phyloP scores from a whole-genome alignment of 2,888 invertebrate species.

The Crossocerus cetratus region DNA sequence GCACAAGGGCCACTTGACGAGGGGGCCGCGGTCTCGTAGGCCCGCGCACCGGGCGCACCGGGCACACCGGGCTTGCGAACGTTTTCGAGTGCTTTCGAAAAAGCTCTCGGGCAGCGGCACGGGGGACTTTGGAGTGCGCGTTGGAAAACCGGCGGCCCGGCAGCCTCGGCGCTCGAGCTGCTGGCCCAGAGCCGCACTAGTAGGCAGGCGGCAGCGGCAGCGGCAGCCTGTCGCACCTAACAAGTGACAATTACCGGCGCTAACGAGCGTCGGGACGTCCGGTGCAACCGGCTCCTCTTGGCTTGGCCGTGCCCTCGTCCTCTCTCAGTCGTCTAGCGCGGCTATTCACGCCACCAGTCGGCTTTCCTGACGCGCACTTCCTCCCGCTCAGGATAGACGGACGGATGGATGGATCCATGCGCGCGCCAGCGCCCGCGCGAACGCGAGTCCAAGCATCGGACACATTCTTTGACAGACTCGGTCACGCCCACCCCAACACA shows the following conservation, averaged over 20 bases:
- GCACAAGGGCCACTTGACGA: neutral
- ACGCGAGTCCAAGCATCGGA: too few relatives aligned
- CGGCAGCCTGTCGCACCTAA: slow-evolving; percentile 59
- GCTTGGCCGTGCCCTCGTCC: slow-evolving; percentile 7
- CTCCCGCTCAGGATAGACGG: too few relatives aligned
- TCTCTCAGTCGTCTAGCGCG: slow-evolving; percentile 6
- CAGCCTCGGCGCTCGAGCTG: too few relatives aligned
- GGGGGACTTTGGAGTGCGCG: slow-evolving; percentile 43
- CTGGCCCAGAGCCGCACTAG: neutral
- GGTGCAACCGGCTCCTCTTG: slow-evolving; percentile 44
- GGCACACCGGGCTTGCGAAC: slow-evolving; percentile 47
- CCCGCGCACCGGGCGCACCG: slow-evolving; percentile 8
- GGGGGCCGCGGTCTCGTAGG: neutral
- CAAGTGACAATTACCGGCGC: slow-evolving; percentile 69
- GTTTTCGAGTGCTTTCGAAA: slow-evolving; percentile 54
- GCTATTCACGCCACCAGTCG: too few relatives aligned
- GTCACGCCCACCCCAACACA: too few relatives aligned
- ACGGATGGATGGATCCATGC: too few relatives aligned
- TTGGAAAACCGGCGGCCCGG: too few relatives aligned
- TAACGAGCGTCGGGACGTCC: slow-evolving; percentile 62
- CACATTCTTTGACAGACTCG: too few relatives aligned
- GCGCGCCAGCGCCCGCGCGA: too few relatives aligned
- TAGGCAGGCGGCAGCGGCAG: neutral
- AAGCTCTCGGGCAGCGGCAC: slow-evolving; percentile 36
- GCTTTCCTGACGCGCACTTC: too few relatives aligned